Percentiles rank a stretch among this genome's conserved stretches.
Conservation (phyloP, 2,888 invertebrate species). For the Ormyrus labotus region DNA sequence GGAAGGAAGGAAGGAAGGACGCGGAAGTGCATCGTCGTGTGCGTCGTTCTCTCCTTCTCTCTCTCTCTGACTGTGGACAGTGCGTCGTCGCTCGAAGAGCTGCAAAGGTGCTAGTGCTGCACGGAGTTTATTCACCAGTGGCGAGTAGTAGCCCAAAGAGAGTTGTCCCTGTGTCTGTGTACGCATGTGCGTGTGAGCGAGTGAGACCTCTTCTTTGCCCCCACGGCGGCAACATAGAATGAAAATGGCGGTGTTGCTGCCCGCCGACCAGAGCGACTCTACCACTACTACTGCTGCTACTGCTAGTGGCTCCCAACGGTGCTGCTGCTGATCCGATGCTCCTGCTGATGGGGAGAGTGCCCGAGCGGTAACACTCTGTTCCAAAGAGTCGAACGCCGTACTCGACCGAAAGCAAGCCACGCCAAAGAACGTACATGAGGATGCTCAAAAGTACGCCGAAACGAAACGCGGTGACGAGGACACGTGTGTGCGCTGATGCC, state of each 20-base stretch:
- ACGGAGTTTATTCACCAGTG: too few relatives aligned
- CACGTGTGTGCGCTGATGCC: slow-evolving; percentile 41
- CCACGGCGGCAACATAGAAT: slow-evolving; percentile 64
- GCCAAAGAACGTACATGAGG: slow-evolving; percentile 25
- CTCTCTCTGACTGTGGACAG: not conserved
- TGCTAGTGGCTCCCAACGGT: slow-evolving; percentile 40
- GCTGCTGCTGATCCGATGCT: slow-evolving; percentile 8
- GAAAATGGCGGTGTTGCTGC: slow-evolving; percentile 74
- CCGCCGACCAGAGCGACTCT: slow-evolving; percentile 58
- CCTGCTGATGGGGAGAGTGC: not conserved
- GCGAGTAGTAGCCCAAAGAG: too few relatives aligned
- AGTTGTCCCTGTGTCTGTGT: too few relatives aligned
- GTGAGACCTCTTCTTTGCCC: slow-evolving; percentile 4
- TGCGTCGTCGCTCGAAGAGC: slow-evolving; percentile 1
- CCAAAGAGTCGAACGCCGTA: too few relatives aligned
- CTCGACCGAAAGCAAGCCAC: not conserved
- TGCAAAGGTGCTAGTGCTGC: not conserved
- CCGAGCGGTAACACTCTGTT: too few relatives aligned
- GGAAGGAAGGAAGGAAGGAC: slow-evolving; percentile 33
- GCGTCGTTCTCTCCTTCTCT: not conserved
- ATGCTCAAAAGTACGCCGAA: slow-evolving; percentile 42
- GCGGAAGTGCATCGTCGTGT: slow-evolving; percentile 49
- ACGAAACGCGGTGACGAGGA: slow-evolving; percentile 46
- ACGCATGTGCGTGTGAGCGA: slow-evolving; percentile 36
- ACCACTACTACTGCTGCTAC: slow-evolving; percentile 58